A percentile compares a stretch with the other conserved stretches of the same genome.
These are phyloP conservation scores for Pristionchus arcanus DNA, from an alignment of 2,888 invertebrate species.

Conservation along the genomic window DNA sequence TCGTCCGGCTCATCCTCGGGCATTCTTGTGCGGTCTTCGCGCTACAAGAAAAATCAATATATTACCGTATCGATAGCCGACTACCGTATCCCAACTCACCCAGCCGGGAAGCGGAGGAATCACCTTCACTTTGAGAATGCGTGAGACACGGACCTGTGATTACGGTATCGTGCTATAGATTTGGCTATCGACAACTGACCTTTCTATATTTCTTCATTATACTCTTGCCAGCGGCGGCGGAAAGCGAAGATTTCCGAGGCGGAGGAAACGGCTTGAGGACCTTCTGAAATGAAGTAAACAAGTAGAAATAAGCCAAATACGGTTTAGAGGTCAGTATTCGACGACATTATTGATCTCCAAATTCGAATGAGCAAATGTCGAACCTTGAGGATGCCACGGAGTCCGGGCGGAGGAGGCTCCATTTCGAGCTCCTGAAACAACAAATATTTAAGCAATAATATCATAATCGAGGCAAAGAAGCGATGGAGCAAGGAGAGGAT, in stretches of 20 bases:
- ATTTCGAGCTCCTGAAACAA: background rate
- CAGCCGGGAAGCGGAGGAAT: slow-evolving; percentile 33
- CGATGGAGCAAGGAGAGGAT: background rate
- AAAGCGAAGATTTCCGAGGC: slow-evolving; percentile 8
- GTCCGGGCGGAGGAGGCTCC: background rate
- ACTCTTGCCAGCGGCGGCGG: background rate
- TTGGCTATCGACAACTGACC: background rate
- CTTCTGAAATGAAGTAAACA: too few relatives aligned
- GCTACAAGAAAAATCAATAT: background rate
- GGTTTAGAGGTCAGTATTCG: too few relatives aligned
- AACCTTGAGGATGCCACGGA: background rate
- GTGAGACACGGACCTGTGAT: slow-evolving; percentile 1
- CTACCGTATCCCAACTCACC: background rate
- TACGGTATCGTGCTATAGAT: background rate
- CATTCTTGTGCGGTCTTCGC: background rate
- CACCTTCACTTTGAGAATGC: background rate
- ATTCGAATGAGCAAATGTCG: too few relatives aligned
- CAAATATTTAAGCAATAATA: background rate
- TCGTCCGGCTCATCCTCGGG: slow-evolving; percentile 1
- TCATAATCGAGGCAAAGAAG: background rate
- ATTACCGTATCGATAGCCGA: background rate
- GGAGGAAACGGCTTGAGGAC: background rate
- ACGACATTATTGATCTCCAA: background rate
- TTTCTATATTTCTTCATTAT: slow-evolving; percentile 11
- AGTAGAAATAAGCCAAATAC: background rate